Conservation (phyloP, 2,113 vertebrate genomes). For the Xiphophorus maculatus region DNA sequence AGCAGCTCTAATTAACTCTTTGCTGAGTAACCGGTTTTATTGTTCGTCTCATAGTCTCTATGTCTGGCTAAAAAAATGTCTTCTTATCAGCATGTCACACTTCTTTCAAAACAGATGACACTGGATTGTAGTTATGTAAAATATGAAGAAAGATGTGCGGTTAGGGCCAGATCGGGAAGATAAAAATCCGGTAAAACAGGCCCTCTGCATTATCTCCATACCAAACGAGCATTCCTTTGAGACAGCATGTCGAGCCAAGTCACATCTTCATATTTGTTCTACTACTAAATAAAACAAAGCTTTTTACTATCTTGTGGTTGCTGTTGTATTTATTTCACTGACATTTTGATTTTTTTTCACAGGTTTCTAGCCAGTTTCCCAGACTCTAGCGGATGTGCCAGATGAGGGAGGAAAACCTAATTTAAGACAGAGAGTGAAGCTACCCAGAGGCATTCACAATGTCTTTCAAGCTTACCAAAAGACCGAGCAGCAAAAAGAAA, state of each 20-base stretch:
- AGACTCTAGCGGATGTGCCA: constrained; percentile 2
- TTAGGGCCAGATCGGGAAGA: constrained; percentile 18
- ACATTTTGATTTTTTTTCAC: constrained; percentile 12
- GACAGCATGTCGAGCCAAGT: not conserved
- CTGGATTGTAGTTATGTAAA: constrained; percentile 4
- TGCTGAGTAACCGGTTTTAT: not conserved
- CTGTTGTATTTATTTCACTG: not conserved
- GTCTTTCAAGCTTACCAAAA: constrained; percentile 55
- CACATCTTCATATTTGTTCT: constrained; percentile 4
- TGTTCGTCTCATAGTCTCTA: not conserved
- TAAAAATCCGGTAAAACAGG: constrained; percentile 11
- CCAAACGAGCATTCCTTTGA: constrained; percentile 1
- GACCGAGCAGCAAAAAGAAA: constrained; percentile 68
- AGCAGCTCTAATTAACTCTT: not conserved
- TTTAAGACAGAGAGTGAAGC: constrained; percentile 9
- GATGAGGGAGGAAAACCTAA: constrained; percentile 3
- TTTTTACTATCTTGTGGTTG: constrained; percentile 5
- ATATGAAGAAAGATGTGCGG: constrained; percentile 2
- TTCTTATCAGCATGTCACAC: constrained; percentile 4
- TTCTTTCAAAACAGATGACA: constrained; percentile 2
- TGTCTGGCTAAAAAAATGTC: not conserved
- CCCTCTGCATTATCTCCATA: constrained; percentile 1
- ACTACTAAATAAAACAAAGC: not conserved
- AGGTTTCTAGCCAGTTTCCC: constrained; percentile 28
- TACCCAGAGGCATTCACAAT: constrained; percentile 39